Base-by-base conservation (phyloP, 2,888 invertebrate genomes). In the Drosophila nr. medialis region DNA sequence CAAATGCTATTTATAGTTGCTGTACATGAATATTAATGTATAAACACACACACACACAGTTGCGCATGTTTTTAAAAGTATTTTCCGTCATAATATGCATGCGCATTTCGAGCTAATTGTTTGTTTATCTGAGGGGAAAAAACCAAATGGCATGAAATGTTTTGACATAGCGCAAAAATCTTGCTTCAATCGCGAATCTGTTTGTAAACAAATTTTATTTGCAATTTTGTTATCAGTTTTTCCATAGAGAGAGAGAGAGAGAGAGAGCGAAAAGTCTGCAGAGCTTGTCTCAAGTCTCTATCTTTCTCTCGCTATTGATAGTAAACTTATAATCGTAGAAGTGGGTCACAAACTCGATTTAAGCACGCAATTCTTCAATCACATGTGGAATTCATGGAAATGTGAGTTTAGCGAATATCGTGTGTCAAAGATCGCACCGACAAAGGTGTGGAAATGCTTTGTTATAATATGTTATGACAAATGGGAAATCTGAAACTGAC, bases 61-160 rank as follows among this genome's bases (percentile, higher is more conserved):
- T 42, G 40, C 45, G 56, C 34, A 50, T 62, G 60, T 42, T 18
- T 32, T 55, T 29, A 24, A 54, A 62, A 63, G 63, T 63, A 61
- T 75, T 75, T 75, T 64, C 71, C 75, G 62, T 50, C 32, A 27
- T 72, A 75, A 74, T 71, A 64, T 82, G 65, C 66, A 72, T 85
- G 85, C 87, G 81, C 79, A 85, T 81, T 85, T 80, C 72, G 45
- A 55, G 67, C 66, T 77, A 83, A 81, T 87, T 85, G 77, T 87
- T 88, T 85, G 77, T 85, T 85, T 87, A 86, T 81, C 64, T 40
- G 48, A 53, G 49, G 48, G 56, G 60, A 63, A 77, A 78, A 75
- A 65, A 56, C 68, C 64, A 80, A 72, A 72, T 67, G 80, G 55
- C 76, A 70, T 75, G 81, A 75, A 85, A 72, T 87, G 86, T 87